Percentiles rank a stretch among this genome's conserved stretches.
phyloP scores from a whole-genome alignment of 2,113 vertebrate genomes.

The Platycercus adscitus region DNA sequence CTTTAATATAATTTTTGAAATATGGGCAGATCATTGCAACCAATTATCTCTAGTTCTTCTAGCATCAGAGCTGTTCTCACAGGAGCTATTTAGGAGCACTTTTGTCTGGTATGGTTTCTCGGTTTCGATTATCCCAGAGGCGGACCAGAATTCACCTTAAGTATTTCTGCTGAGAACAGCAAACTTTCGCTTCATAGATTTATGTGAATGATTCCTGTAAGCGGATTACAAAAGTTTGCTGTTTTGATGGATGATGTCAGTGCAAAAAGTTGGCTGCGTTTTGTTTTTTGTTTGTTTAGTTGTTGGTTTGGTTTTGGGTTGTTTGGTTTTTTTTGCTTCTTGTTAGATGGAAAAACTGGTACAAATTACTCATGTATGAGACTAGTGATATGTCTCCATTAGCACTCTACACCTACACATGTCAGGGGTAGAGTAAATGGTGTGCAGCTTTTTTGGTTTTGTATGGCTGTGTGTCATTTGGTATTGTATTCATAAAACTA shows the following conservation, averaged over 20 bases:
- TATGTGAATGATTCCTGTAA: not conserved
- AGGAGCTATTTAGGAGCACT: not conserved
- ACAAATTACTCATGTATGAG: not conserved
- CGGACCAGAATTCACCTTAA: not conserved
- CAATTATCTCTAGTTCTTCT: not conserved
- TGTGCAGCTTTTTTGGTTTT: not conserved
- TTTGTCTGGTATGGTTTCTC: not conserved
- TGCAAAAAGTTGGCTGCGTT: not conserved
- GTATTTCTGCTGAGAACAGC: not conserved
- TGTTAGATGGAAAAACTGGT: not conserved
- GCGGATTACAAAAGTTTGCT: not conserved
- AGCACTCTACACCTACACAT: not conserved
- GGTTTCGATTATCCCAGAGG: not conserved
- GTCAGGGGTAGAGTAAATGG: not conserved
- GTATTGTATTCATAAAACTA: not conserved
- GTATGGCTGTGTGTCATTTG: not conserved
- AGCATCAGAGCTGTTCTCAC: not conserved
- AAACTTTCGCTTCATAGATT: not conserved
- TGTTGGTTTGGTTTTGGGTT: not conserved
- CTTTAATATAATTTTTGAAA: conserved; percentile 38
- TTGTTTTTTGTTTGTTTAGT: not conserved
- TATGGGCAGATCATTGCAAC: not conserved
- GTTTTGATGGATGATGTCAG: not conserved
- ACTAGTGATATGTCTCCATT: not conserved
- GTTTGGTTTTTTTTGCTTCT: not conserved